Evolutionary conservation across 53 echinoderm and acorn worm genomes (phyloP).

Genomic region (Zoroaster sp.): DNA sequence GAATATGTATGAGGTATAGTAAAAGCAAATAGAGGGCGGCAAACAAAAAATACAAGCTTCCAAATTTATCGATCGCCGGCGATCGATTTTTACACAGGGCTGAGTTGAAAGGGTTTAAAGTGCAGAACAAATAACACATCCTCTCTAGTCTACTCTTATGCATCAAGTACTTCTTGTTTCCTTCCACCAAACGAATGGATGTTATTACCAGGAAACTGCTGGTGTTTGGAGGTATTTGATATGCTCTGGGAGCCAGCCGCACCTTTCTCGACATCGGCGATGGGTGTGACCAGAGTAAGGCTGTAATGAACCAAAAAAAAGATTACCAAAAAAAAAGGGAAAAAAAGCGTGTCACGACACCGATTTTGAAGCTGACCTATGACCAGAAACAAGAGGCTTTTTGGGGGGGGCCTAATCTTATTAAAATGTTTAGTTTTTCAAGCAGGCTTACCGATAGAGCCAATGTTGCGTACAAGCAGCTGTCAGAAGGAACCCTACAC

Average conservation of each 20-base stretch:
- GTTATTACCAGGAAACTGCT: not conserved
- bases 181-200: not conserved
- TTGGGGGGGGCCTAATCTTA: too few relatives aligned
- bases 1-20: too few relatives aligned
- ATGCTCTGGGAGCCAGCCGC: not conserved
- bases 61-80: too few relatives aligned
- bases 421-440: not conserved
- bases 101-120: not conserved
- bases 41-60: too few relatives aligned
- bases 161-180: not conserved
- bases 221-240: not conserved
- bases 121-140: not conserved
- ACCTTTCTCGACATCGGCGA: slow-evolving; percentile 13
- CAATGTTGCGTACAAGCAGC: slow-evolving; percentile 39
- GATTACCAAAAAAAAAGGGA: not conserved
- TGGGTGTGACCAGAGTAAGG: slow-evolving; percentile 1
- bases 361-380: not conserved
- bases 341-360: not conserved
- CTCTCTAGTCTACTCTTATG: not conserved
- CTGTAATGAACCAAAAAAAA: not conserved
- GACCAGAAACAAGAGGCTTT: not conserved
- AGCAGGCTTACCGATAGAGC: slow-evolving; percentile 54
- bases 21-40: too few relatives aligned
- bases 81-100: too few relatives aligned
- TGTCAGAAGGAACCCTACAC: slow-evolving; percentile 28